Conservation (phyloP, 2,888 invertebrate genomes). For the Spodoptera picta region DNA sequence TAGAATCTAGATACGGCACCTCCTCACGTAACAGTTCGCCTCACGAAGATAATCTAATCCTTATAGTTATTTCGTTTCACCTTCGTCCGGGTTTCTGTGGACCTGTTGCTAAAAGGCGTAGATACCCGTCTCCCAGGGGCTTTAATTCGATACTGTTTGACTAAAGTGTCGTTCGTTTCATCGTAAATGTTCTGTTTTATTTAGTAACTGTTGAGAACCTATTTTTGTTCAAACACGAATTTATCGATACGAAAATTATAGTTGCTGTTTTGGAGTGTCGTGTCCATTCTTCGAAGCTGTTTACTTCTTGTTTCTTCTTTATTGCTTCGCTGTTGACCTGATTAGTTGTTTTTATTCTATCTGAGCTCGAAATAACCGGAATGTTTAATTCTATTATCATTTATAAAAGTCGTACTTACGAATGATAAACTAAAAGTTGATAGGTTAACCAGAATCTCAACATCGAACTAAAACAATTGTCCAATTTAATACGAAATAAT, state of each 20-base stretch:
- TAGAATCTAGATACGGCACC: constrained; percentile 2
- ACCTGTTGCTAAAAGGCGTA: constrained; percentile 79
- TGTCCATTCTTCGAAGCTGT: no score
- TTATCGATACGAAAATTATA: constrained; percentile 35
- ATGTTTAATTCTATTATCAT: no score
- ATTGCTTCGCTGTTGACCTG: no score
- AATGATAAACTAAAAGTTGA: no score
- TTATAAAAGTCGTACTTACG: no score
- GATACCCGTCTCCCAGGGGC: constrained; percentile 63
- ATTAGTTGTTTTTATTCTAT: no score
- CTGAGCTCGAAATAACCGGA: no score
- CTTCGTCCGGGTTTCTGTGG: constrained; percentile 68
- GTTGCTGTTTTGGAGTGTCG: neutral
- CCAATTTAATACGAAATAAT: no score
- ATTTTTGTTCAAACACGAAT: constrained; percentile 28
- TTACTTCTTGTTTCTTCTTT: no score
- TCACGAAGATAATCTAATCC: constrained; percentile 39
- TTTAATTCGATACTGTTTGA: constrained; percentile 73
- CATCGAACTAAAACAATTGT: no score
- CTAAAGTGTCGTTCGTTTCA: constrained; percentile 65
- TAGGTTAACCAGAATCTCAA: no score
- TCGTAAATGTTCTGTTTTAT: constrained; percentile 46
- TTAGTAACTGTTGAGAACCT: constrained; percentile 33
- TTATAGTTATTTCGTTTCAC: constrained; percentile 49
- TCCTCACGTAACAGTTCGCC: constrained; percentile 5